Evolutionary conservation across 2,888 invertebrate species (phyloP).

Genomic region (Parnassius apollo): DNA sequence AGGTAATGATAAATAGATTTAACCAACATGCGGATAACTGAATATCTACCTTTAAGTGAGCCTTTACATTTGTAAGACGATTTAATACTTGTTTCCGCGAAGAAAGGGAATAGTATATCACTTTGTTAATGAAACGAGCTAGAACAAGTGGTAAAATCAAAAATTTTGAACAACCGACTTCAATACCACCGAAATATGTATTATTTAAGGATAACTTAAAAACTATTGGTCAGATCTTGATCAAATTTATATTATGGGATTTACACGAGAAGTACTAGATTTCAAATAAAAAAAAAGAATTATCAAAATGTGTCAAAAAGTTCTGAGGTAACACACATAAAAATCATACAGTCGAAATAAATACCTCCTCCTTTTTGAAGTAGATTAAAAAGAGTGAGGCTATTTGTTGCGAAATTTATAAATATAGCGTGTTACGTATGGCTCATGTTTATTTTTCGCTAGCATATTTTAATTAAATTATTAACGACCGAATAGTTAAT

Average conservation of each 20-base stretch:
- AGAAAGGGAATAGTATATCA: slow-evolving; percentile 10
- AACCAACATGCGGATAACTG: slow-evolving; percentile 32
- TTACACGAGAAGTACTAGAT: too few species aligned
- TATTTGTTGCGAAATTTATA: not conserved
- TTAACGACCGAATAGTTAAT: not conserved
- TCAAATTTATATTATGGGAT: too few species aligned
- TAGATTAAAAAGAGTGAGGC: slow-evolving; percentile 6
- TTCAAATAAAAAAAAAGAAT: too few species aligned
- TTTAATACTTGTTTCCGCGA: slow-evolving; percentile 20
- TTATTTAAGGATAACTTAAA: too few species aligned
- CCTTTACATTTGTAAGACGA: slow-evolving; percentile 23
- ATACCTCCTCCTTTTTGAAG: too few species aligned
- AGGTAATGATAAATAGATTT: too few species aligned
- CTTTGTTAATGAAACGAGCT: slow-evolving; percentile 23
- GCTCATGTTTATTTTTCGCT: not conserved
- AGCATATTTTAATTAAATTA: not conserved
- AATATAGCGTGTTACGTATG: slow-evolving; percentile 29
- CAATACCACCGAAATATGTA: too few species aligned
- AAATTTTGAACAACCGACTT: too few species aligned
- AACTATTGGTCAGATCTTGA: too few species aligned
- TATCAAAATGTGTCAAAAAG: too few species aligned
- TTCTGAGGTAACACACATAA: too few species aligned
- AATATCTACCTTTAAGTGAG: slow-evolving; percentile 17
- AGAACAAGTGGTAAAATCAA: not conserved
- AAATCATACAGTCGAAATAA: too few species aligned